Percentiles rank a stretch among this genome's conserved stretches.
phyloP scores from a whole-genome alignment of 2,797 vertebrate genomes.

The Chanos chanos region DNA sequence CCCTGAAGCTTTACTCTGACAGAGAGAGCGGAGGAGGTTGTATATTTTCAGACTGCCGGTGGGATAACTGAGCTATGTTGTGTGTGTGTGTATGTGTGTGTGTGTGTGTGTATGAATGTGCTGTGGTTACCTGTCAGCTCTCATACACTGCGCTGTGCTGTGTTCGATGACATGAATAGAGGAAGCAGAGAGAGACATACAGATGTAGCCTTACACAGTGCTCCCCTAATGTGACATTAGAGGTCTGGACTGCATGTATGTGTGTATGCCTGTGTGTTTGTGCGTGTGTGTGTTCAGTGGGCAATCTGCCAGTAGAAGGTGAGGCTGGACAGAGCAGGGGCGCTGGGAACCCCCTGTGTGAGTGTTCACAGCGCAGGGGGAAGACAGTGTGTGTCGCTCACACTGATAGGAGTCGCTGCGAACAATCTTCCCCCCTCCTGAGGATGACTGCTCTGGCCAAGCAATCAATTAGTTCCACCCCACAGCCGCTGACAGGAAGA shows the following conservation, averaged over 20 bases:
- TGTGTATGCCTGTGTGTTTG: constrained; percentile 1
- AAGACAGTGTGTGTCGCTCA: constrained; percentile 40
- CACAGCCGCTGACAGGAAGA: constrained; percentile 48
- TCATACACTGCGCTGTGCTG: too few relatives aligned
- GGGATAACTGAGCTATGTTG: neutral
- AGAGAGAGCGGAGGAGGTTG: too few relatives aligned
- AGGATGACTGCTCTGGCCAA: constrained; percentile 17
- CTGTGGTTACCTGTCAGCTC: neutral
- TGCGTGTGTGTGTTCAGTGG: constrained; percentile 26
- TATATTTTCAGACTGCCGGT: neutral
- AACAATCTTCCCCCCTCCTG: constrained; percentile 30
- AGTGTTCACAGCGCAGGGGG: constrained; percentile 27
- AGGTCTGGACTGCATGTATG: too few relatives aligned
- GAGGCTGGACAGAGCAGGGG: constrained; percentile 21
- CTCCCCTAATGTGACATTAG: too few relatives aligned
- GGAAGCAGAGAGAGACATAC: neutral
- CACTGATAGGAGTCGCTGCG: constrained; percentile 28
- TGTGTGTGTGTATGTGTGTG: neutral
- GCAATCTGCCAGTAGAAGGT: constrained; percentile 35
- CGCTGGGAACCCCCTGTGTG: constrained; percentile 40
- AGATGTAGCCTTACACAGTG: too few relatives aligned
- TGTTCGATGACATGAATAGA: too few relatives aligned
- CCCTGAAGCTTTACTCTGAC: too few relatives aligned
- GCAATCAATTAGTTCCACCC: constrained; percentile 57
- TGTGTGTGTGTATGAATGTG: neutral